These are phyloP conservation scores for Argentina silus DNA, from an alignment of 2,797 vertebrate genomes.

Conservation along the genomic window DNA sequence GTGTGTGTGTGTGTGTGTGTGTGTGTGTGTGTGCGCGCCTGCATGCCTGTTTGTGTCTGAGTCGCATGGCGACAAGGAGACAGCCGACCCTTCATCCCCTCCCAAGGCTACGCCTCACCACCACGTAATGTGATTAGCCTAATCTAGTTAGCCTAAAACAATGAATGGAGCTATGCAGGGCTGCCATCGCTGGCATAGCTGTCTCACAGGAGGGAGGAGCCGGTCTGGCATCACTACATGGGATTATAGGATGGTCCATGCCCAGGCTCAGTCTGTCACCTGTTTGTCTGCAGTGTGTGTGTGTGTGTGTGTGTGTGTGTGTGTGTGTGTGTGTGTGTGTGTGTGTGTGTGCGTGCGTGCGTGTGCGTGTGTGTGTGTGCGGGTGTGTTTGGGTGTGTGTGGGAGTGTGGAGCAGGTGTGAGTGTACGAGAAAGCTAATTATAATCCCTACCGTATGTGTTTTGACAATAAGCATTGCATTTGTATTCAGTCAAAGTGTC, in stretches of 20 bases:
- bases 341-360: not conserved
- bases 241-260: slow-evolving; percentile 26
- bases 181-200: slow-evolving; percentile 43
- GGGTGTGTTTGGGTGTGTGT: not conserved
- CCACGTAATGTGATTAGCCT: slow-evolving; percentile 77
- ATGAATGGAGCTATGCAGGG: slow-evolving; percentile 58
- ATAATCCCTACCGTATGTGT: not conserved
- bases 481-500: too few relatives aligned
- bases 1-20: slow-evolving; percentile 14
- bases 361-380: not conserved
- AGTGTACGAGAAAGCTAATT: not conserved
- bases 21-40: slow-evolving; percentile 11
- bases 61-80: slow-evolving; percentile 55
- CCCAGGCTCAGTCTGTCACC: slow-evolving; percentile 44
- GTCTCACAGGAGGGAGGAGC: slow-evolving; percentile 15
- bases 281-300: slow-evolving; percentile 44
- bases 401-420: not conserved
- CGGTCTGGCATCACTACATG: slow-evolving; percentile 18
- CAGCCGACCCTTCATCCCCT: slow-evolving; percentile 57
- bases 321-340: slow-evolving; percentile 8
- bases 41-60: slow-evolving; percentile 41
- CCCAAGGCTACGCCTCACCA: slow-evolving; percentile 52
- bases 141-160: slow-evolving; percentile 76
- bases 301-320: slow-evolving; percentile 30
- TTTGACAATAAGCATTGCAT: too few relatives aligned